A percentile compares a stretch with the other conserved stretches of the same genome.
Conservation (phyloP, 2,888 invertebrate species). For the Scrobipalpa costella region DNA sequence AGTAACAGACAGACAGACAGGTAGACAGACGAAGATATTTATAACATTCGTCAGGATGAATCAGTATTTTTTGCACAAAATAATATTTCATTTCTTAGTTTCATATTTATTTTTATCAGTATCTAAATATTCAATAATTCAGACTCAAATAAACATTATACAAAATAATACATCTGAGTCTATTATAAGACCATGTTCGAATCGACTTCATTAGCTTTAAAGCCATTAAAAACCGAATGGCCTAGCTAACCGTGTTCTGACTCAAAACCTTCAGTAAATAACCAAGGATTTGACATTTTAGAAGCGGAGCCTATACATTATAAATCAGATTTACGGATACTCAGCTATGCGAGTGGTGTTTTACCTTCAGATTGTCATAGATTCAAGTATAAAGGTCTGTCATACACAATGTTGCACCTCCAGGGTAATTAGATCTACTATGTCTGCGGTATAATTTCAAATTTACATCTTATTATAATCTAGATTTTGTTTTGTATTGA, state of each 20-base stretch:
- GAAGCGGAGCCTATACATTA: not conserved
- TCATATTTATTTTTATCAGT: no score
- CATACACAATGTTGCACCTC: not conserved
- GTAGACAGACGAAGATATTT: no score
- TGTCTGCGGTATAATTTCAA: no score
- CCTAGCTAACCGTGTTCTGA: not conserved
- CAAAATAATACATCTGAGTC: no score
- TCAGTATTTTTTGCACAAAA: no score
- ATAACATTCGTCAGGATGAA: no score
- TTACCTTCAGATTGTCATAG: constrained; percentile 38
- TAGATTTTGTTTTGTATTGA: no score
- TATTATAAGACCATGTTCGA: not conserved
- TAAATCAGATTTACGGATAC: constrained; percentile 18
- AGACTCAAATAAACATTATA: no score
- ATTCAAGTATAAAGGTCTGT: constrained; percentile 32
- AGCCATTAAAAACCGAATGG: constrained; percentile 2
- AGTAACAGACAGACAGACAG: no score
- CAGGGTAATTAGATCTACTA: not conserved
- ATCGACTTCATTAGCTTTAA: not conserved
- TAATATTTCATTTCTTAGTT: no score
- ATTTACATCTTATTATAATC: no score
- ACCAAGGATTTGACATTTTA: constrained; percentile 14
- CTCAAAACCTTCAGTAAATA: constrained; percentile 3
- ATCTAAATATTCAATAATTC: no score
- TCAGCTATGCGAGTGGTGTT: constrained; percentile 21